Evolutionary conservation across 2,113 vertebrate genomes (phyloP).

Genomic region (Chloebia gouldiae): DNA sequence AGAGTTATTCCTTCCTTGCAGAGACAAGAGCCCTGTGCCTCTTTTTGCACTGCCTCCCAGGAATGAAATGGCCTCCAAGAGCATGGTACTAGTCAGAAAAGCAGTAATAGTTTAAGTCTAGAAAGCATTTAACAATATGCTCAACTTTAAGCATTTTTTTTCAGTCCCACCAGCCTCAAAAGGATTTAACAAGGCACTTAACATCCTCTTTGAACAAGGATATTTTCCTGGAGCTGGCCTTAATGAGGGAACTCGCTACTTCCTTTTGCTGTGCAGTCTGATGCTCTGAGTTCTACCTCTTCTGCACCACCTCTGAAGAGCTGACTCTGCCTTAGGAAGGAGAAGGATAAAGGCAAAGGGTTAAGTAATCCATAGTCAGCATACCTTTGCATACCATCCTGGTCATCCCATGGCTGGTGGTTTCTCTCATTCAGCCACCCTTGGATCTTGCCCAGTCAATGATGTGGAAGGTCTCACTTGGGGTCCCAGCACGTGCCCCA

Average conservation of each 20-base stretch:
- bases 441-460: not conserved
- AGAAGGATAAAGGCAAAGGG: not conserved
- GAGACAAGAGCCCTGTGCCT: not conserved
- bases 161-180: not conserved
- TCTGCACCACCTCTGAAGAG: not conserved
- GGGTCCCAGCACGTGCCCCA: not conserved
- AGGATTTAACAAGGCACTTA: conserved; percentile 3
- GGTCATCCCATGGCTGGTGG: fast-evolving
- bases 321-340: not conserved
- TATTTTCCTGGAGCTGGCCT: not conserved
- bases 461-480: not conserved
- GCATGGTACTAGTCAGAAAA: not conserved
- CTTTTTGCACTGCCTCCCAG: not conserved
- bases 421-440: not conserved
- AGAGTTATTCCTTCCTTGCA: not conserved
- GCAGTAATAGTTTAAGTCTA: not conserved
- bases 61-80: not conserved
- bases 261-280: not conserved
- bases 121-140: not conserved
- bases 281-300: not conserved
- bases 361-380: not conserved
- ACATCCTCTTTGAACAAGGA: not conserved
- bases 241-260: not conserved
- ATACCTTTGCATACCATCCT: not conserved
- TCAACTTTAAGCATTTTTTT: not conserved